Evolutionary conservation across 2,797 vertebrate genomes (phyloP).

Genomic region (Capromys pilorides): DNA sequence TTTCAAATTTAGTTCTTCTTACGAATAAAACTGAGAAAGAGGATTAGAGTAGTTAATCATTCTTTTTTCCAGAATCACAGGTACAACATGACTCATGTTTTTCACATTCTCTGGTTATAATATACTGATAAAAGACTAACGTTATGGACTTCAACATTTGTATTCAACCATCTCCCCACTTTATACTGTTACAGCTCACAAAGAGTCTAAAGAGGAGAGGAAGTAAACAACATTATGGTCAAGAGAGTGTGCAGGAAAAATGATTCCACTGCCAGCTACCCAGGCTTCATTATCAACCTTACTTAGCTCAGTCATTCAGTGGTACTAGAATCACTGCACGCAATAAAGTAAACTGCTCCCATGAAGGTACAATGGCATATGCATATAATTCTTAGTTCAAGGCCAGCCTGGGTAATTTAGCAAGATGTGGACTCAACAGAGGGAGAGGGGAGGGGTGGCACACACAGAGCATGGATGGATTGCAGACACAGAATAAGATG

Average conservation of each 20-base stretch:
- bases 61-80: neutral
- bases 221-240: neutral
- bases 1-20: slow-evolving; percentile 45
- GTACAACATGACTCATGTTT: neutral
- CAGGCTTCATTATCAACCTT: neutral
- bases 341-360: neutral
- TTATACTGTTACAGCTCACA: neutral
- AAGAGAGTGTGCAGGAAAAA: rapidly evolving
- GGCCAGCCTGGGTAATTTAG: neutral
- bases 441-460: neutral
- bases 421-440: neutral
- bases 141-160: neutral
- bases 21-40: neutral
- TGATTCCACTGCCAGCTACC: neutral
- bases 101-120: neutral
- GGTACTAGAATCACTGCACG: neutral
- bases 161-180: neutral
- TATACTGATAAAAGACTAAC: neutral
- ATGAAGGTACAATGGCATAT: neutral
- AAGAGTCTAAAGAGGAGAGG: neutral
- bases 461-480: neutral
- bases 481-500: neutral
- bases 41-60: neutral
- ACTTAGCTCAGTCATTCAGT: neutral
- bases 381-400: neutral